Percentiles rank a stretch among this genome's conserved stretches.
Evolutionary conservation across 2,888 invertebrate genomes (phyloP).

Genomic region (Macrophya annulata): DNA sequence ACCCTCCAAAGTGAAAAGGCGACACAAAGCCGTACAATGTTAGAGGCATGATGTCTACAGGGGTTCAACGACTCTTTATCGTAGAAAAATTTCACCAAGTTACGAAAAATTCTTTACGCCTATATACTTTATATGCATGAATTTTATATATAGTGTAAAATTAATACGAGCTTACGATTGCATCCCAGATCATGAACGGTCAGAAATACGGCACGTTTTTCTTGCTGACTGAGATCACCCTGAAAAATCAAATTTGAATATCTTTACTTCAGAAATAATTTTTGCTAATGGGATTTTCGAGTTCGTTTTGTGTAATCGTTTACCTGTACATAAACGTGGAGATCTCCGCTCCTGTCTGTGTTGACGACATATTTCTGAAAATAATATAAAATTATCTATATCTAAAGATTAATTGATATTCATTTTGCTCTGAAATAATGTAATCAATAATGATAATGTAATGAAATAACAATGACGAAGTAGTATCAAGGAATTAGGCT

Average conservation of each 20-base stretch:
- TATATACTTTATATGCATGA: neutral
- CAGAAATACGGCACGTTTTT: constrained; percentile 91
- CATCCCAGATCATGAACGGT: constrained; percentile 95
- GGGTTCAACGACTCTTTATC: constrained; percentile 10
- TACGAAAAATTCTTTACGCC: neutral
- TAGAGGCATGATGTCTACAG: neutral
- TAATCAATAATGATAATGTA: neutral
- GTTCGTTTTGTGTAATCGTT: constrained; percentile 64
- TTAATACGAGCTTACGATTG: constrained; percentile 84
- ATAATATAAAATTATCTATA: neutral
- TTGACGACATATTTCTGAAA: constrained; percentile 88
- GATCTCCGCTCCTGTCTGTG: constrained; percentile 88
- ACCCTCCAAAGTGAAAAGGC: constrained; percentile 33
- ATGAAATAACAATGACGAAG: neutral
- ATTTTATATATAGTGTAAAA: neutral
- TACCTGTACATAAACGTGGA: constrained; percentile 90
- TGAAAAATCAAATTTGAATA: constrained; percentile 78
- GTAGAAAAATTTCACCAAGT: neutral
- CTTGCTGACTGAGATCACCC: constrained; percentile 91
- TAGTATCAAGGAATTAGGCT: neutral
- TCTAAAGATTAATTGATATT: neutral
- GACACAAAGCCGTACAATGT: constrained; percentile 2
- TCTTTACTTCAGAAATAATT: neutral
- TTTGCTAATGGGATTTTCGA: neutral
- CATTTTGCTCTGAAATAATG: neutral